These are phyloP conservation scores for Coboldia fuscipes DNA, from an alignment of 1,140 invertebrate genomes.

Conservation along the genomic window DNA sequence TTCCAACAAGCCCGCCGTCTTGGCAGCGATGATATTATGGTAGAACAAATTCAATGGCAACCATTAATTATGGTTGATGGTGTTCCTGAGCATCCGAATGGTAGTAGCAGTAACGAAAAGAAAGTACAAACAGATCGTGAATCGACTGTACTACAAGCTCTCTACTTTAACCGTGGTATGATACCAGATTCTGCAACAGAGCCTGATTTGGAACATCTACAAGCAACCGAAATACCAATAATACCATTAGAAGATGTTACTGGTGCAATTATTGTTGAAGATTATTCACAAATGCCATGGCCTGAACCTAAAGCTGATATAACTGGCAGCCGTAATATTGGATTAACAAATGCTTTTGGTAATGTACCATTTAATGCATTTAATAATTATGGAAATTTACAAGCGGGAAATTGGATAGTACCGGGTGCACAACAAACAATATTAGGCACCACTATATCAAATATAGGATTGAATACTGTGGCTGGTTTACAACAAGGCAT, in stretches of 20 bases:
- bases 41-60: conserved; percentile 49
- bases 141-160: conserved; percentile 55
- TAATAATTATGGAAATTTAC: too few relatives aligned
- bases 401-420: too few relatives aligned
- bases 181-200: conserved; percentile 71
- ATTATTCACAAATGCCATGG: conserved; percentile 51
- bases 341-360: too few relatives aligned
- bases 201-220: conserved; percentile 60
- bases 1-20: conserved; percentile 51
- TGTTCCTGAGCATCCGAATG: conserved; percentile 31
- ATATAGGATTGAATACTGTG: too few relatives aligned
- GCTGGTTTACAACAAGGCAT: too few relatives aligned
- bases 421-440: too few relatives aligned
- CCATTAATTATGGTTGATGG: conserved; percentile 41
- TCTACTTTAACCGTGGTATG: conserved; percentile 69
- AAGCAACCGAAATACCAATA: conserved; percentile 47
- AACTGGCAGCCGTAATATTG: too few relatives aligned
- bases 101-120: conserved; percentile 66
- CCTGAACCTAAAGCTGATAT: conserved; percentile 66
- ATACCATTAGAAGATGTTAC: conserved; percentile 78
- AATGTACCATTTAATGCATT: too few relatives aligned
- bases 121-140: conserved; percentile 69
- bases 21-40: conserved; percentile 54
- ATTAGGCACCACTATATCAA: too few relatives aligned
- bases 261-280: conserved; percentile 45